Conservation (phyloP, 2,888 invertebrate species). For the Amphipoea oculea region DNA sequence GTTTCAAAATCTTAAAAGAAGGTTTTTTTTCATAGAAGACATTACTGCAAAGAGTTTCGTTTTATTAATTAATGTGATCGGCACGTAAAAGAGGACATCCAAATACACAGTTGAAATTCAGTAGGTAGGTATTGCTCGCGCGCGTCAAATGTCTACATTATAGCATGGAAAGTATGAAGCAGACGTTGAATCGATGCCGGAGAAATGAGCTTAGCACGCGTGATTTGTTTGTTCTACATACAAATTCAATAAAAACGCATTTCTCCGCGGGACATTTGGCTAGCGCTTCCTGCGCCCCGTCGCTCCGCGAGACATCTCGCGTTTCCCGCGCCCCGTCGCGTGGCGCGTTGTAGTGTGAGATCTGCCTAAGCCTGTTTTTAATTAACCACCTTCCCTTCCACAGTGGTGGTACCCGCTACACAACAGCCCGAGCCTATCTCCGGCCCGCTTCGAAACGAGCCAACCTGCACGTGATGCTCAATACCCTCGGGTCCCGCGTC, state of each 20-base stretch:
- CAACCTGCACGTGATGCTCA: slow-evolving; percentile 91
- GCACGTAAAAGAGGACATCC: neutral
- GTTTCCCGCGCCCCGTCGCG: too few relatives aligned
- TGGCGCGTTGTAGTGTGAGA: too few relatives aligned
- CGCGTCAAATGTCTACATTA: neutral
- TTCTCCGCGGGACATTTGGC: too few relatives aligned
- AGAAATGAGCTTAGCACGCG: too few relatives aligned
- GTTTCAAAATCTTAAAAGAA: neutral
- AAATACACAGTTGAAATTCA: neutral
- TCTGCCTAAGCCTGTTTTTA: neutral
- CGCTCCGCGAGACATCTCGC: too few relatives aligned
- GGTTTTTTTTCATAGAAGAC: neutral
- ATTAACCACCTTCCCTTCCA: slow-evolving; percentile 25
- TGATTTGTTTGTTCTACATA: too few relatives aligned
- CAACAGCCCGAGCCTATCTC: slow-evolving; percentile 91
- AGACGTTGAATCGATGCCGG: too few relatives aligned
- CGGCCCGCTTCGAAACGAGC: slow-evolving; percentile 90
- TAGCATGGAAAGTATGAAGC: too few relatives aligned
- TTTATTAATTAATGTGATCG: neutral
- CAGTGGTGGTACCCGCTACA: slow-evolving; percentile 91
- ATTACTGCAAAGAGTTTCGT: neutral
- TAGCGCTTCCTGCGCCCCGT: too few relatives aligned
- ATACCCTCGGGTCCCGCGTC: slow-evolving; percentile 91
- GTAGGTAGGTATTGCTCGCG: neutral
- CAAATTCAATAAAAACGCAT: too few relatives aligned